Evolutionary conservation across 2,113 vertebrate species (phyloP).

Genomic region (Dissostichus mawsoni): DNA sequence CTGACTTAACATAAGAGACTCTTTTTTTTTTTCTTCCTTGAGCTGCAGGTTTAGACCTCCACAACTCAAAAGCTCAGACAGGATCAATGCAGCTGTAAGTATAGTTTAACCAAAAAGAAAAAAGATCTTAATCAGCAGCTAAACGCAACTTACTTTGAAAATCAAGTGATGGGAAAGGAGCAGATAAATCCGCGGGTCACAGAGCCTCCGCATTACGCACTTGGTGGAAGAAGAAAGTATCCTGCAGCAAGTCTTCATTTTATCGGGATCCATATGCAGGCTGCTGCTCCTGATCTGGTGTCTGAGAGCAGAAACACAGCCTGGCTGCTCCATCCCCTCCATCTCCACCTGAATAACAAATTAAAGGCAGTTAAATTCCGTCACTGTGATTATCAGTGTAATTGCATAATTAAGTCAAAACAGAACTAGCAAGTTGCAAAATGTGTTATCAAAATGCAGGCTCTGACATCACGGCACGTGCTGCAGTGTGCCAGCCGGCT

Average conservation of each 20-base stretch:
- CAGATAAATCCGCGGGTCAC: slow-evolving; percentile 56
- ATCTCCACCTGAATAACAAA: slow-evolving; percentile 80
- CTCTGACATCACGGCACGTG: slow-evolving; percentile 74
- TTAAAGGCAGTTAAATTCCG: slow-evolving; percentile 79
- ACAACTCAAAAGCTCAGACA: slow-evolving; percentile 3
- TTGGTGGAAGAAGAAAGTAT: slow-evolving; percentile 42
- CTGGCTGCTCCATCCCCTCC: slow-evolving; percentile 65
- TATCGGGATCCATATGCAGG: slow-evolving; percentile 57
- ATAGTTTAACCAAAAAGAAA: slow-evolving; percentile 3
- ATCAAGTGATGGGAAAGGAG: slow-evolving; percentile 55
- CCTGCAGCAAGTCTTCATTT: slow-evolving; percentile 60
- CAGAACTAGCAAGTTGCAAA: slow-evolving; percentile 76
- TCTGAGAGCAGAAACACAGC: slow-evolving; percentile 64
- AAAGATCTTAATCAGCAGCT: slow-evolving; percentile 7
- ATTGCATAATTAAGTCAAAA: slow-evolving; percentile 76
- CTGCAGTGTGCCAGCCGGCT: slow-evolving; percentile 71
- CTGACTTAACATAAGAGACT: slow-evolving; percentile 42
- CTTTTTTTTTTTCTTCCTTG: background rate
- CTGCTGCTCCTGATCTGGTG: slow-evolving; percentile 56
- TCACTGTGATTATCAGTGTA: slow-evolving; percentile 79
- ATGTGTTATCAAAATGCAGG: slow-evolving; percentile 69
- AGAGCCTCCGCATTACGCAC: slow-evolving; percentile 44
- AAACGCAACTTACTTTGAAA: slow-evolving; percentile 62
- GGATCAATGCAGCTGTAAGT: background rate
- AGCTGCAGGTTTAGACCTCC: slow-evolving; percentile 25